These are phyloP conservation scores for Chaenocephalus aceratus DNA, from an alignment of 2,113 vertebrate species.

Conservation along the genomic window DNA sequence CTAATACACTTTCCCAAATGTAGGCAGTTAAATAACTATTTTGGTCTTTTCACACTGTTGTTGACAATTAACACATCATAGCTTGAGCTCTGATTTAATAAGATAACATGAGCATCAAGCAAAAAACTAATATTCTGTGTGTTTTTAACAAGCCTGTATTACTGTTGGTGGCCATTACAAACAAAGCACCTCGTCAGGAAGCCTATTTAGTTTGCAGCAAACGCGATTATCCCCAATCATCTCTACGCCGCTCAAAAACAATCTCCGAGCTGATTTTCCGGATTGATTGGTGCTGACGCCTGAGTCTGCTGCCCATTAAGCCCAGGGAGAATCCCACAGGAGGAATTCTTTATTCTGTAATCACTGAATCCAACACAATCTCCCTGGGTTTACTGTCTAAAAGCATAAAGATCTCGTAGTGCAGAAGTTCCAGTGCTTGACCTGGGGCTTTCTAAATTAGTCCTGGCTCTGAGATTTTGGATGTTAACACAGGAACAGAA, in stretches of 20 bases:
- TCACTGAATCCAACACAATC: slow-evolving; percentile 29
- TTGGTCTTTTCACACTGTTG: slow-evolving; percentile 5
- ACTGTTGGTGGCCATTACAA: slow-evolving; percentile 43
- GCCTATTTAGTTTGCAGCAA: slow-evolving; percentile 37
- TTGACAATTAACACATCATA: slow-evolving; percentile 1
- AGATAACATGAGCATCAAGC: slow-evolving; percentile 15
- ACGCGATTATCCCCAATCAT: slow-evolving; percentile 45
- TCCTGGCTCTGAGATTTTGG: slow-evolving; percentile 16
- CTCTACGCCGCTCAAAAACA: background rate
- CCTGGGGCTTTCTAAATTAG: slow-evolving; percentile 24
- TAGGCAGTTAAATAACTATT: background rate
- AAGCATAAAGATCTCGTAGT: slow-evolving; percentile 27
- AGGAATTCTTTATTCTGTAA: slow-evolving; percentile 47
- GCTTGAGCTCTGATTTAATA: slow-evolving; percentile 15
- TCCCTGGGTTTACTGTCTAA: slow-evolving; percentile 13
- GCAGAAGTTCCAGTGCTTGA: slow-evolving; percentile 12
- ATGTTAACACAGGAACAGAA: slow-evolving; percentile 16
- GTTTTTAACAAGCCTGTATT: slow-evolving; percentile 49
- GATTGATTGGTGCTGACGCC: slow-evolving; percentile 25
- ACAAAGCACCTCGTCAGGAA: slow-evolving; percentile 45
- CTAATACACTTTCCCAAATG: background rate
- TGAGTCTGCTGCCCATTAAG: slow-evolving; percentile 23
- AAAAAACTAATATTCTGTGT: slow-evolving; percentile 9
- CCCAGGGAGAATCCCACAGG: slow-evolving; percentile 21
- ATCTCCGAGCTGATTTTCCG: slow-evolving; percentile 22